These are phyloP conservation scores for Acronicta leporina DNA, from an alignment of 2,888 invertebrate genomes.

Conservation along the genomic window DNA sequence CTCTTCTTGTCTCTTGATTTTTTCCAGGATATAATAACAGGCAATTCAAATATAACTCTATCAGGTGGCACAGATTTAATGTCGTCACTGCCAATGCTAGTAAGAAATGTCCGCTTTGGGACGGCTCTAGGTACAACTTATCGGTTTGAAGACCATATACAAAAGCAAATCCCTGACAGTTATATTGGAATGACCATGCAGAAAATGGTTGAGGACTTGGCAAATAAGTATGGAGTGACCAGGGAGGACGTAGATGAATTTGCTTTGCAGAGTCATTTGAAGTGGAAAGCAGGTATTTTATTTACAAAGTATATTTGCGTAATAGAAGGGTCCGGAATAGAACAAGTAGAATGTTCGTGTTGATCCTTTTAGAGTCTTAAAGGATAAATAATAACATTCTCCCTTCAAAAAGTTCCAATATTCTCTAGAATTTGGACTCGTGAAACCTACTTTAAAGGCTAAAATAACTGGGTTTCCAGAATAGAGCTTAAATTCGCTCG, in stretches of 20 bases:
- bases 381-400: too few relatives aligned
- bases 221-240: constrained; percentile 92
- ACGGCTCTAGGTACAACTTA: constrained; percentile 93
- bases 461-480: too few relatives aligned
- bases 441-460: too few relatives aligned
- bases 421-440: too few relatives aligned
- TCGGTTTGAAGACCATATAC: constrained; percentile 92
- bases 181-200: constrained; percentile 96
- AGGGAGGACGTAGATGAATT: constrained; percentile 95
- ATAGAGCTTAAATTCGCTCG: too few relatives aligned
- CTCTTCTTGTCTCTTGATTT: too few relatives aligned
- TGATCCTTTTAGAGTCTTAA: too few relatives aligned
- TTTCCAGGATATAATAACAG: constrained; percentile 94
- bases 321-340: background rate
- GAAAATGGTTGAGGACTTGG: constrained; percentile 96
- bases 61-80: constrained; percentile 98
- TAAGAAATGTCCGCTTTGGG: constrained; percentile 96
- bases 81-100: constrained; percentile 96
- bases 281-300: constrained; percentile 93
- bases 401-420: too few relatives aligned
- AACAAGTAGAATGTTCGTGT: too few relatives aligned
- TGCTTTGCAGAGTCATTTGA: constrained; percentile 93
- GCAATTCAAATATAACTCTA: constrained; percentile 94
- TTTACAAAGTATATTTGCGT: background rate
- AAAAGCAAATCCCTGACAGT: constrained; percentile 90